Conservation (phyloP, 2,113 vertebrate species). For the Apus apus region DNA sequence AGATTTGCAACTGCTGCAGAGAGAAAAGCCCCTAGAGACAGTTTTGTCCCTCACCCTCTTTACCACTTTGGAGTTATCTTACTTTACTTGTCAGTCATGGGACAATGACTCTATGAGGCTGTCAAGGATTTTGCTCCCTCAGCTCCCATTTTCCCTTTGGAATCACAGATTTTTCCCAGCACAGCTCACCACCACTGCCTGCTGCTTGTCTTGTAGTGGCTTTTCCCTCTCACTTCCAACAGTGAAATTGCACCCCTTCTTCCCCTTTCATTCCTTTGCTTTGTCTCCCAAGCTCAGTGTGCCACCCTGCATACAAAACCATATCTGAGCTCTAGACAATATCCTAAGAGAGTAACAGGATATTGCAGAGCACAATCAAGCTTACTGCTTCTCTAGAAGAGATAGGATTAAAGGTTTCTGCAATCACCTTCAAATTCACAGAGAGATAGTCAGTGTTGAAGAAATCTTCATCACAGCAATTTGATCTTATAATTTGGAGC, state of each 20-base stretch:
- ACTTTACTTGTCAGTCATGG: background rate
- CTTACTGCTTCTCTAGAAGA: background rate
- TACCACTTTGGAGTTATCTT: background rate
- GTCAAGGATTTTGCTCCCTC: background rate
- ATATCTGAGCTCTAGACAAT: too few relatives aligned
- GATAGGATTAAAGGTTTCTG: background rate
- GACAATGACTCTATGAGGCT: background rate
- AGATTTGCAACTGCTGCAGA: background rate
- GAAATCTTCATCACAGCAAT: background rate
- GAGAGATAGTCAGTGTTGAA: background rate
- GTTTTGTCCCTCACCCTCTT: background rate
- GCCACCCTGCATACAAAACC: too few relatives aligned
- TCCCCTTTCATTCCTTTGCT: background rate
- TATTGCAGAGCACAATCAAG: background rate
- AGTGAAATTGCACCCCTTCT: background rate
- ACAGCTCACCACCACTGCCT: background rate
- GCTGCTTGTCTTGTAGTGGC: background rate
- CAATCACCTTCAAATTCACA: background rate
- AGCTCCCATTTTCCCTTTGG: background rate
- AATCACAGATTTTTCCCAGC: background rate
- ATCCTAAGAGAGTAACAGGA: too few relatives aligned
- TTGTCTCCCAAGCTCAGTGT: too few relatives aligned
- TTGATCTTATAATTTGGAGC: background rate
- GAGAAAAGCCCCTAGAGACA: background rate
- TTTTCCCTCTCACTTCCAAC: background rate